phyloP scores from a whole-genome alignment of 2,113 vertebrate species.

The Lutjanus erythropterus region DNA sequence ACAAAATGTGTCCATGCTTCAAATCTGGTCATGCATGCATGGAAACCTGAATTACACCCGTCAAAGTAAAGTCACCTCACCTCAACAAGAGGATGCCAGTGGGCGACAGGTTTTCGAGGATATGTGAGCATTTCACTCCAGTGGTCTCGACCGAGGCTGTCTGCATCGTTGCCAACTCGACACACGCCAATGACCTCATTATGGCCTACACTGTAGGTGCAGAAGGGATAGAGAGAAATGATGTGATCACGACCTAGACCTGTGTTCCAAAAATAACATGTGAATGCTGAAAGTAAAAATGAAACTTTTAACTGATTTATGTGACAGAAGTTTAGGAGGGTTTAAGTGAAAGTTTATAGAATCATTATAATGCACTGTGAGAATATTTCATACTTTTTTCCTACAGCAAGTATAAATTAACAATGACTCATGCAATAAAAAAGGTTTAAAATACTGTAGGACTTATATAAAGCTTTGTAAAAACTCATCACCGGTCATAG shows the following conservation, averaged over 20 bases:
- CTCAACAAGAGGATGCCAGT: constrained; percentile 98
- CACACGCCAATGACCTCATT: constrained; percentile 99
- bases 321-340: constrained; percentile 10
- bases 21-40: constrained; percentile 15
- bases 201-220: constrained; percentile 95
- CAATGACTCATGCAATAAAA: constrained; percentile 3
- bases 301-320: background rate
- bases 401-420: constrained; percentile 19
- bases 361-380: background rate
- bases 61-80: constrained; percentile 80
- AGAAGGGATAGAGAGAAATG: constrained; percentile 85
- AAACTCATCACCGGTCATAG: constrained; percentile 95
- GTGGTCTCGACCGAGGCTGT: constrained; percentile 94
- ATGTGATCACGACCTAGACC: constrained; percentile 39
- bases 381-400: constrained; percentile 10
- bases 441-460: background rate
- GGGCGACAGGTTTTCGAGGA: constrained; percentile 97
- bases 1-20: background rate
- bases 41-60: constrained; percentile 22
- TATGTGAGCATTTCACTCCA: constrained; percentile 99
- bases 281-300: too few relatives aligned
- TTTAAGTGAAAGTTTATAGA: background rate
- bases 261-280: constrained; percentile 37
- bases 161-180: constrained; percentile 95
- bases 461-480: constrained; percentile 1